Conservation (phyloP, 1,140 invertebrate species). For the Sycobia sp. region DNA sequence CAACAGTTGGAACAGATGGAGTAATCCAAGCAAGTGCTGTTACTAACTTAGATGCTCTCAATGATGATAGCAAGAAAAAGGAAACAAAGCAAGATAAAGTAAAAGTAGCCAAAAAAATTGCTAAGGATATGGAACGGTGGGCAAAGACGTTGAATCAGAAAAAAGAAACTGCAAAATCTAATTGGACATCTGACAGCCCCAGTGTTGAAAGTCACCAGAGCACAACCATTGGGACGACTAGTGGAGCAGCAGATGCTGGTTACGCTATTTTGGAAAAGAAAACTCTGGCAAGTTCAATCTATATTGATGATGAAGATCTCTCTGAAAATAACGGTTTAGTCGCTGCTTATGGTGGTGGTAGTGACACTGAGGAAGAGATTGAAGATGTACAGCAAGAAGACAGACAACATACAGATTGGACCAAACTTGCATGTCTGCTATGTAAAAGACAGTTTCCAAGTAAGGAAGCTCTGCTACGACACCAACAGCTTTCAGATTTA, state of each 20-base stretch:
- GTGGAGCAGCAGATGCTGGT: slow-evolving; percentile 85
- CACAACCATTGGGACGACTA: slow-evolving; percentile 65
- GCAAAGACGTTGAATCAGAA: slow-evolving; percentile 96
- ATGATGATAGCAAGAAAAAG: slow-evolving; percentile 63
- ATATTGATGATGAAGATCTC: slow-evolving; percentile 56
- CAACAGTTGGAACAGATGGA: not conserved
- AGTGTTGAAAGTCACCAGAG: slow-evolving; percentile 52
- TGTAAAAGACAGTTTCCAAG: slow-evolving; percentile 95
- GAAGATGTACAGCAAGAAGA: slow-evolving; percentile 66
- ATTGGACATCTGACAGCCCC: slow-evolving; percentile 65
- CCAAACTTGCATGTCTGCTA: slow-evolving; percentile 89
- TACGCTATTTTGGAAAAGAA: slow-evolving; percentile 84
- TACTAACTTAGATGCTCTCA: slow-evolving; percentile 39
- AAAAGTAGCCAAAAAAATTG: slow-evolving; percentile 97
- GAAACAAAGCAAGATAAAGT: slow-evolving; percentile 85
- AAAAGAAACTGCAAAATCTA: slow-evolving; percentile 82
- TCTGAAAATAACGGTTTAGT: slow-evolving; percentile 65
- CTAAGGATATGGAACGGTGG: slow-evolving; percentile 87
- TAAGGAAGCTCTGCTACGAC: slow-evolving; percentile 85
- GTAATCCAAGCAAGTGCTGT: slow-evolving; percentile 6
- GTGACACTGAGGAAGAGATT: slow-evolving; percentile 71
- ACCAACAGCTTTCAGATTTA: slow-evolving; percentile 91
- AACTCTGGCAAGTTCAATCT: slow-evolving; percentile 46
- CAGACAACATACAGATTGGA: slow-evolving; percentile 78
- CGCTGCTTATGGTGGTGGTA: slow-evolving; percentile 77